Conservation (phyloP, 1,140 invertebrate species). For the Temnothorax nylanderi region DNA sequence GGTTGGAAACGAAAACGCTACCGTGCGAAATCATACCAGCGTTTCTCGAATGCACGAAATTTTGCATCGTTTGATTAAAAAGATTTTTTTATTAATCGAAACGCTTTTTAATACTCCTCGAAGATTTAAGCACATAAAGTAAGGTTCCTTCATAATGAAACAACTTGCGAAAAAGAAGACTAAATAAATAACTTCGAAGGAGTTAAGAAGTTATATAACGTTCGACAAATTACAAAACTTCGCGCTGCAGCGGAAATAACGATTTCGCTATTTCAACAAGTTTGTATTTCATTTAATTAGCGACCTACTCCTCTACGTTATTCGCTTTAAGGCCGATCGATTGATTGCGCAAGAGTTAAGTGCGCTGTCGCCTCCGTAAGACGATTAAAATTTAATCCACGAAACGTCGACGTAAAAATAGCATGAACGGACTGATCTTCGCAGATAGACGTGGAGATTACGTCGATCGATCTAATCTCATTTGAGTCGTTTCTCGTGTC, state of each 20-base stretch:
- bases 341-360: constrained; percentile 18
- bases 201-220: constrained; percentile 7
- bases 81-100: background rate
- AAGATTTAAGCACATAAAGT: background rate
- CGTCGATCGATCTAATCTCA: constrained; percentile 23
- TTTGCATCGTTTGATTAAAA: background rate
- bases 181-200: background rate
- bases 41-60: background rate
- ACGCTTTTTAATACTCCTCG: background rate
- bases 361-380: background rate
- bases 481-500: background rate
- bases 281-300: constrained; percentile 53
- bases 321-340: constrained; percentile 22
- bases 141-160: background rate
- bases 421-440: constrained; percentile 8
- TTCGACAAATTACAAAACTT: constrained; percentile 31
- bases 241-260: constrained; percentile 14
- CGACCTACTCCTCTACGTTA: background rate
- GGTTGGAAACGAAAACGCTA: constrained; percentile 39
- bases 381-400: constrained; percentile 52
- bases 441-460: constrained; percentile 24
- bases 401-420: constrained; percentile 13
- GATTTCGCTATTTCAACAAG: constrained; percentile 25
- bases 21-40: background rate
- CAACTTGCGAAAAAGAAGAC: constrained; percentile 13